Base-by-base conservation (phyloP, 2,888 invertebrate genomes). In the Gandaritis pyraliata region DNA sequence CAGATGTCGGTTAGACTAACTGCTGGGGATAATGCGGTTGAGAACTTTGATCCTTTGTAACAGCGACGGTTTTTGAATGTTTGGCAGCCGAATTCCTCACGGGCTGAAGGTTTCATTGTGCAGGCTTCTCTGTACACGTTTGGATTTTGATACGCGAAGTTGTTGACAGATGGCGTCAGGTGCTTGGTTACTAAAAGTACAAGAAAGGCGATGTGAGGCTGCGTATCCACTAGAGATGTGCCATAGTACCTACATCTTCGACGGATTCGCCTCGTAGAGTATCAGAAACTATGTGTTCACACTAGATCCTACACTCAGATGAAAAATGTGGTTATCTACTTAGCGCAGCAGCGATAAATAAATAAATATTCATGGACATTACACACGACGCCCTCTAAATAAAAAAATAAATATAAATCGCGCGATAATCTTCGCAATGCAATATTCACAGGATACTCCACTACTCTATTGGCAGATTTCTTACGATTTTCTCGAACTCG, bases 31-130 rank as follows among this genome's bases (percentile, higher is more conserved):
- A 86, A 49, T 2, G 64, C 5, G 48, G 75, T 72, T 11, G 68
- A 55, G 16, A 65, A 72, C 18, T 49, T 68, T 54, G 45, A 12
- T 12, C 43, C 8, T 3, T 54, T 56, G 43, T 33, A 38, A 46
- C 46, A 53, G 39, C 38, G 8, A n/a, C 13, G 48, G 15, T 54
- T n/a, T 66, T 68, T 75, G 33, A 56, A 52, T 0, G 85, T 84
- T 64, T 89, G 87, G 55, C 82, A 81, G 51, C 73, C 75, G 7
- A 79, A 67, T 0, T 83, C 81, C 0, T 71, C 67, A 11, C 73
- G 73, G 0, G 80, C 84, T 41, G 85, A 88, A 0, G 88, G 88
- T 51, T 83, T 86, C 88, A 87, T 88, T 0, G 86, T 86, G 64
- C 79, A 82, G 1, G 77, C 81, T 66, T 83, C 82, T 0, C 47